Conservation (phyloP, 2,113 vertebrate genomes). For the cattle (Bos taurus) region ARS-UCD2.0 NC_037335.1:109704001-109704500, state of each 20-base stretch:
- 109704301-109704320: not conserved
- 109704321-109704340: not conserved
- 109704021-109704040: not conserved
- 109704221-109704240: not conserved
- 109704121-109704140: not conserved
- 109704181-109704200: not conserved
- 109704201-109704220: not conserved
- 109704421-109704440: not conserved
- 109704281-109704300: fast-evolving
- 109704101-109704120: not conserved
- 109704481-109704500: not conserved
- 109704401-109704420: not conserved
- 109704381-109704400: not conserved
- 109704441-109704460: not conserved
- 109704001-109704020: not conserved
- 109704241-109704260: not conserved
- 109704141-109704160: not conserved
- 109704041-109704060: not conserved
- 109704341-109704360: not conserved
- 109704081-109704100: not conserved
- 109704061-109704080: not conserved
- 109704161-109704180: not conserved
- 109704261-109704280: not conserved
- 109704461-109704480: not conserved
- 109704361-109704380: not conserved